Evolutionary conservation across 2,113 vertebrate species (phyloP), one percentile per base, ranked within the genome.

Genomic region (Semicossyphus pulcher): DNA sequence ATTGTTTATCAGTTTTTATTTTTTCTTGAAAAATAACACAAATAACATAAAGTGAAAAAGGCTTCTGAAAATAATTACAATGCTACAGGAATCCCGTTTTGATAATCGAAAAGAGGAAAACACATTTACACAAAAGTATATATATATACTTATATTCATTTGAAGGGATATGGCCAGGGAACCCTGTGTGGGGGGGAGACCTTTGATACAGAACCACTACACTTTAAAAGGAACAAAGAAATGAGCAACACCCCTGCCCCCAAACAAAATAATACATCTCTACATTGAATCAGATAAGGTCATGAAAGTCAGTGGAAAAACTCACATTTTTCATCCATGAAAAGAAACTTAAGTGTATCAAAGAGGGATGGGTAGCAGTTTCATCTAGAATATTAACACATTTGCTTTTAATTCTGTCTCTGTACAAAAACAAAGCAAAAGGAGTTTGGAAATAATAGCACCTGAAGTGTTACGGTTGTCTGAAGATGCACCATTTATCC

Each of bases 111-210:
- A 85, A 85, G 76, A 91, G 78, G 79, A 87, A 83, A 93, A 93
- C 88, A 93, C 91, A 93, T 93, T 90, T 94, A 93, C 90, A 95
- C 90, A 91, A 91, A 92, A 91, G 86, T 90, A 90, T 92, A 90
- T 92, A 88, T 93, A 90, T 92, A 89, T 88, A 92, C 86, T 79
- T 92, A 89, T 93, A 91, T 90, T 90, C 85, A 87, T 92, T 80
- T 80, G 78, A 71, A 72, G 83, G 83, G 84, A 86, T 88, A 84
- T 80, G 86, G 84, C 90, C 77, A 73, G 82, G 80, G 74, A 66
- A 70, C 69, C 41, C 42, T 77, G 84, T 80, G 70, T 58, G 42
- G 31, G 56, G n/a, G 80, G 56, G 51, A 75, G 52, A 85, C 68
- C 48, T 75, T 72, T 53, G 57, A 88, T 79, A 78, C 65, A 76